Base-by-base conservation (phyloP, 2,797 vertebrate genomes). In the Orestias chungarensis region DNA sequence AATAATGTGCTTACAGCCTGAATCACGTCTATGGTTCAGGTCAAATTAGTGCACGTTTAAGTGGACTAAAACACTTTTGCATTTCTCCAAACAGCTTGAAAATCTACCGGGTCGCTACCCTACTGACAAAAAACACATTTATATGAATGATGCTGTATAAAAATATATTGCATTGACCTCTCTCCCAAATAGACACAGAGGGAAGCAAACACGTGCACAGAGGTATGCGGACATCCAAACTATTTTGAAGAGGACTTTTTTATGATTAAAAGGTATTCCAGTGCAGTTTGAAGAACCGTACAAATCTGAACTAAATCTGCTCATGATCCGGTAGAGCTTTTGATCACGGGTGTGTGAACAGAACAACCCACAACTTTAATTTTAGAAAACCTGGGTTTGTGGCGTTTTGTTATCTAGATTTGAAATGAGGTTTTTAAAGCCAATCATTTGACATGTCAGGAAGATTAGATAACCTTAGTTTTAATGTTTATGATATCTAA, bases 21-120 rank as follows among this genome's bases (percentile, higher is more conserved):
- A 71, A 31, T 49, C 2, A 1, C 44, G 73, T 75, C 65, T 83
- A 71, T 69, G 38, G 65, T 59, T 80, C 71, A 82, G 75, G 75
- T 77, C 76, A 76, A 46, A 72, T 57, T 49, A 31, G 70, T 3
- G 42, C 27, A 20, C 18, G 40, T 46, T 18, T 67, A 73, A 55
- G 46, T 42, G 54, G 25, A 42, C 3, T 8, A 35, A 66, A n/a
- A 67, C 23, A 75, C 57, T 42, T 55, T 72, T 18, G 52, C 66
- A 43, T 6, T 52, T 71, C n/a, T 64, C 20, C 72, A 74, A 44
- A 73, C 29, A 66, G 27, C 50, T 68, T 35, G 29, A 66, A 64
- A 35, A n/a, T 65, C 23, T 66, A 9, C 38, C 38, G 9, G 38
- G 9, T 40, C 38, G n/a, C n/a, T n/a, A n/a, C n/a, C n/a, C n/a